Conservation (phyloP, 2,113 vertebrate species). For the Coreoperca whiteheadi region DNA sequence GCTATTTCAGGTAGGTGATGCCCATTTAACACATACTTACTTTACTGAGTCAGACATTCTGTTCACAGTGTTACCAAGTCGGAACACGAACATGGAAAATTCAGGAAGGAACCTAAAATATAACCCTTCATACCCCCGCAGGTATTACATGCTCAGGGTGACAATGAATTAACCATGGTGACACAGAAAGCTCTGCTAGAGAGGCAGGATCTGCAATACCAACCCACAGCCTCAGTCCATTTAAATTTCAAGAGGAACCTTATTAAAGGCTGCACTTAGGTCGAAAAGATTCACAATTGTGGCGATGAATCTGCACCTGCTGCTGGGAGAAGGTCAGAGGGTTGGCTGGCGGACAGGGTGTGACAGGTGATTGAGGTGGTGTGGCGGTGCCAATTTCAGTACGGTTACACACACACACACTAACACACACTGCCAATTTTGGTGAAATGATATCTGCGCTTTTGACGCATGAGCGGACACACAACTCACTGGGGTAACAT, state of each 20-base stretch:
- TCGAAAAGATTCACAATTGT: constrained; percentile 47
- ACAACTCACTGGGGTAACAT: background rate
- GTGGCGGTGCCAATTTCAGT: background rate
- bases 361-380: constrained; percentile 29
- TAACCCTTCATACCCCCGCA: constrained; percentile 28
- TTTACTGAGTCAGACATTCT: constrained; percentile 14
- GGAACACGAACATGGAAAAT: constrained; percentile 34
- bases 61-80: constrained; percentile 4
- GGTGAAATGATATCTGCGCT: background rate
- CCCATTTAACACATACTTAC: background rate
- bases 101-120: constrained; percentile 25
- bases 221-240: constrained; percentile 37
- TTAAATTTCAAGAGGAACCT: constrained; percentile 63
- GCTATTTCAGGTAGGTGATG: background rate
- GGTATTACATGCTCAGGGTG: constrained; percentile 45
- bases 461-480: background rate
- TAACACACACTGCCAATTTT: background rate
- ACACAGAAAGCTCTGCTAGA: constrained; percentile 31
- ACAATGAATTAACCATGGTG: constrained; percentile 49
- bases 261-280: constrained; percentile 51
- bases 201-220: constrained; percentile 33
- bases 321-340: constrained; percentile 48
- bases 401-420: background rate
- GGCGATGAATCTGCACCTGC: constrained; percentile 38
- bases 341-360: constrained; percentile 21